Percentiles rank a stretch among this genome's conserved stretches.
These are phyloP conservation scores for Crambe crambe DNA, from an alignment of 37 sponge, comb jelly and placozoan species.

Conservation along the genomic window DNA sequence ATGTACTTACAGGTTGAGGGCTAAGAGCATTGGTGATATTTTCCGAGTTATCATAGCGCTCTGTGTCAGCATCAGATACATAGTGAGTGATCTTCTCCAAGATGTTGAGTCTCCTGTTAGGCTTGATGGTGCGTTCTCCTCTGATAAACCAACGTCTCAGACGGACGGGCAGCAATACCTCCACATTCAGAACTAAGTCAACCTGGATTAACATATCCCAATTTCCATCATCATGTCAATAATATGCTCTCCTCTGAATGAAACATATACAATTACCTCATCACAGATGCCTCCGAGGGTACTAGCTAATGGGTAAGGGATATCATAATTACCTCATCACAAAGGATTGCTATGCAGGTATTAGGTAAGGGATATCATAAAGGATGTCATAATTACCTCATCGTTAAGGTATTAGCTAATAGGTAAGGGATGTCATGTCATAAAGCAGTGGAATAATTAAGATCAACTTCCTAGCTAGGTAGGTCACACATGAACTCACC, in stretches of 20 bases:
- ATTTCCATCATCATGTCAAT: neutral
- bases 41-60: slow-evolving; percentile 46
- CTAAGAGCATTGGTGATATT: slow-evolving; percentile 51
- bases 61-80: slow-evolving; percentile 1
- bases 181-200: slow-evolving; percentile 64
- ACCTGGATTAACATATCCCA: slow-evolving; percentile 60
- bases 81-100: slow-evolving; percentile 22
- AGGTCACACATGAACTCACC: slow-evolving; percentile 45
- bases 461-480: too few species aligned
- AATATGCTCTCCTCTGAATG: neutral
- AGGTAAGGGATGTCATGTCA: too few species aligned
- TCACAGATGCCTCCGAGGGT: too few species aligned
- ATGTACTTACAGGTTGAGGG: slow-evolving; percentile 51
- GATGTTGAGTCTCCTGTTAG: slow-evolving; percentile 50
- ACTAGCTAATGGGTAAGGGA: too few species aligned
- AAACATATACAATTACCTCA: too few species aligned
- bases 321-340: too few species aligned
- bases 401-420: too few species aligned
- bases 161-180: slow-evolving; percentile 45
- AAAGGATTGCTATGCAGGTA: too few species aligned
- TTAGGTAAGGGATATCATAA: too few species aligned
- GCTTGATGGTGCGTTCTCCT: slow-evolving; percentile 5
- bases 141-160: slow-evolving; percentile 41
- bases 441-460: too few species aligned
- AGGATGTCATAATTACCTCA: too few species aligned